phyloP scores from a whole-genome alignment of 2,888 invertebrate species.

The Lasioglossum figueresi region DNA sequence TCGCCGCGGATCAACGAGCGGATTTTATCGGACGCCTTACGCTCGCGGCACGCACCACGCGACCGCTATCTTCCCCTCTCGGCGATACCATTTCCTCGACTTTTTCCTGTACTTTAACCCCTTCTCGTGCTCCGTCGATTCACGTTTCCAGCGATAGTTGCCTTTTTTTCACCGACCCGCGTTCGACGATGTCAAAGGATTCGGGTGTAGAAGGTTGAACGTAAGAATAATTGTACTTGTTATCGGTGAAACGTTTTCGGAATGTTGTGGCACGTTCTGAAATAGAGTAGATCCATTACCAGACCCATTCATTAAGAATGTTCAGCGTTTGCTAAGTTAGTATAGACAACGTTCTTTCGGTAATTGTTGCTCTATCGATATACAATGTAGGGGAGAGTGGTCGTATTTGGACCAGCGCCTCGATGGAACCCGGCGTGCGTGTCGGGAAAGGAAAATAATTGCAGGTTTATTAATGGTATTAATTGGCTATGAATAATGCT shows the following conservation, averaged over 20 bases:
- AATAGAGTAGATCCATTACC: not conserved
- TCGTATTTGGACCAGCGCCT: not conserved
- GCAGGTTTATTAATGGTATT: not conserved
- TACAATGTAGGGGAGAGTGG: not conserved
- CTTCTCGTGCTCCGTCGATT: not conserved
- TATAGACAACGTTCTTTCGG: not conserved
- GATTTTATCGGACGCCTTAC: not conserved
- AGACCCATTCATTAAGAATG: not conserved
- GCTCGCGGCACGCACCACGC: not conserved
- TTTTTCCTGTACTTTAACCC: not conserved
- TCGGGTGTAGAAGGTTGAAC: not conserved
- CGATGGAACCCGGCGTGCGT: not conserved
- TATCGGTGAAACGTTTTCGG: accelerated
- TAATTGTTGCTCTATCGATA: not conserved
- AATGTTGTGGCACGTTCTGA: not conserved
- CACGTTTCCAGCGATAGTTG: not conserved
- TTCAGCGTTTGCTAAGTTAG: not conserved
- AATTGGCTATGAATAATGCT: not conserved
- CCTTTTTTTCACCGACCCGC: too few relatives aligned
- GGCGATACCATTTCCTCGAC: not conserved
- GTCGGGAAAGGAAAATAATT: constrained; percentile 1
- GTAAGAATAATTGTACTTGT: not conserved
- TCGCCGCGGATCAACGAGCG: not conserved
- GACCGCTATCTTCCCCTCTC: not conserved
- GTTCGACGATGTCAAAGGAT: too few relatives aligned